Evolutionary conservation across 2,888 invertebrate genomes (phyloP).

Genomic region (Meteorus colon): DNA sequence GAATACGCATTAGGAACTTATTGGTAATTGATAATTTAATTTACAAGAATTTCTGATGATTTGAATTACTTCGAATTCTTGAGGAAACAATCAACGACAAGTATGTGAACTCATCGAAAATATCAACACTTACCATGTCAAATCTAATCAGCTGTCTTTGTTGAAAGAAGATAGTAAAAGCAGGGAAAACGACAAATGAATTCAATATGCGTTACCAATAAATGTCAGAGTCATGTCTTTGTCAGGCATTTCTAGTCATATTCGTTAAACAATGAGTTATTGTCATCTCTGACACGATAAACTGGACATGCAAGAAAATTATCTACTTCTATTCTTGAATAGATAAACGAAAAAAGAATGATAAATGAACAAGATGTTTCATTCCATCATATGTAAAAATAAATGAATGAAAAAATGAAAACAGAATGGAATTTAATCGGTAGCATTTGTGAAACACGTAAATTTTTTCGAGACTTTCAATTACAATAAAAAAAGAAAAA

Average conservation of each 20-base stretch:
- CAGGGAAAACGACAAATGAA: conserved; percentile 11
- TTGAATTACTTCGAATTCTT: neutral
- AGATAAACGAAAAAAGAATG: conserved; percentile 18
- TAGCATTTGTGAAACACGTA: neutral
- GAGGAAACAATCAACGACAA: conserved; percentile 13
- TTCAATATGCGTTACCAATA: neutral
- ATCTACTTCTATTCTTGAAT: neutral
- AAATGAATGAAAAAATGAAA: neutral
- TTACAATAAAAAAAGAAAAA: neutral
- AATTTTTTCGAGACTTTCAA: conserved; percentile 18
- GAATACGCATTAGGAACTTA: conserved; percentile 55
- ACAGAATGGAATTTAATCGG: conserved; percentile 1
- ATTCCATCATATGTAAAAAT: neutral
- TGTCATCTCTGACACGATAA: conserved; percentile 21
- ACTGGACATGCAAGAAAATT: conserved; percentile 6
- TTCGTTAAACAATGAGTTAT: conserved; percentile 29
- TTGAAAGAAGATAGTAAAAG: conserved; percentile 24
- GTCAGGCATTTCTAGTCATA: conserved; percentile 42
- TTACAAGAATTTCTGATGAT: conserved; percentile 65
- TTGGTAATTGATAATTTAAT: conserved; percentile 64
- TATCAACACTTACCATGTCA: conserved; percentile 1
- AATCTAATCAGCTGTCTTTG: conserved; percentile 4
- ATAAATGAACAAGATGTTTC: neutral
- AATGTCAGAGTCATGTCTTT: no score
- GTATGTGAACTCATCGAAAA: conserved; percentile 16